Evolutionary conservation across 2,113 vertebrate genomes (phyloP).

Genomic region (Tretioscincus oriximinensis): DNA sequence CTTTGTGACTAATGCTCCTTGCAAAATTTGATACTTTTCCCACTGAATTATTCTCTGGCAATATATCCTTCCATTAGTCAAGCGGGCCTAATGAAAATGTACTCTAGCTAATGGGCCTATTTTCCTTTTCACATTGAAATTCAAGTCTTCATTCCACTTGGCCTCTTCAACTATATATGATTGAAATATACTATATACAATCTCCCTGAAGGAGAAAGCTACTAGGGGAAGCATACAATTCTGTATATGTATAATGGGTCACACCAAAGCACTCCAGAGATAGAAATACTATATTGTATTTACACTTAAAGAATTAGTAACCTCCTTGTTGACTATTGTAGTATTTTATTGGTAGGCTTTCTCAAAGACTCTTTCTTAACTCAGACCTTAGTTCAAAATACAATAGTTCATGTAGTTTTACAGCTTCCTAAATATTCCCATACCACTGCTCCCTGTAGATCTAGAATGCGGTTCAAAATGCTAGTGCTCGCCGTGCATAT

Average conservation of each 20-base stretch:
- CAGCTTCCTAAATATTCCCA: too few relatives aligned
- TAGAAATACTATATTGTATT: too few relatives aligned
- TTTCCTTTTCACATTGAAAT: constrained; percentile 15
- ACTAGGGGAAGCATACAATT: not conserved
- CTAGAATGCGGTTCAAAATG: too few relatives aligned
- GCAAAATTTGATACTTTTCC: constrained; percentile 17
- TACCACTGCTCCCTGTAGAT: too few relatives aligned
- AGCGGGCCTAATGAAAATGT: constrained; percentile 5
- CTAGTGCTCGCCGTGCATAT: too few relatives aligned
- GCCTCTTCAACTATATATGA: not conserved
- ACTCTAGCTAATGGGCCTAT: not conserved
- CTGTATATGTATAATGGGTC: not conserved
- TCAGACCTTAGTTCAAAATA: too few relatives aligned
- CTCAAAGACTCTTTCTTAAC: too few relatives aligned
- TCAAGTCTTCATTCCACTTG: not conserved
- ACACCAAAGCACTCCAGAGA: too few relatives aligned
- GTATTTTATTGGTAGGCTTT: too few relatives aligned
- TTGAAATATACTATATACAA: not conserved
- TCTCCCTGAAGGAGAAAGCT: accelerated
- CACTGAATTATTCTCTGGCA: not conserved
- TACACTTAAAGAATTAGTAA: too few relatives aligned
- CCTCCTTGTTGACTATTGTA: too few relatives aligned
- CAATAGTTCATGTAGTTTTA: too few relatives aligned
- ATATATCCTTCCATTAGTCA: constrained; percentile 7
- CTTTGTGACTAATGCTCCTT: not conserved